These are phyloP conservation scores for Brachionus manjavacas DNA, from an alignment of 1,140 invertebrate genomes.

Conservation along the genomic window DNA sequence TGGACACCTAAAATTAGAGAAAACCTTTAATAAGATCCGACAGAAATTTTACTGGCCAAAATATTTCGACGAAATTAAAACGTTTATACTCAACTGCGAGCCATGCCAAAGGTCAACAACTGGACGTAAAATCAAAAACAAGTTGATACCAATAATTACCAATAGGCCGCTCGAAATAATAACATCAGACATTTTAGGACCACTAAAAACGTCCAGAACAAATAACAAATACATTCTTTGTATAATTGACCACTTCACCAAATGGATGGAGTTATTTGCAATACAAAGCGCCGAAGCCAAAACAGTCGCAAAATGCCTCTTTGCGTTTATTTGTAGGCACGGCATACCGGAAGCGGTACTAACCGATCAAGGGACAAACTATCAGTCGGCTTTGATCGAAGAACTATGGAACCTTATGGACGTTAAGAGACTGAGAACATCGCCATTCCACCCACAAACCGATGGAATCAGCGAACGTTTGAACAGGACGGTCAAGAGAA, in stretches of 20 bases:
- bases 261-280: neutral
- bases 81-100: neutral
- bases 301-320: neutral
- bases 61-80: neutral
- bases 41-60: neutral
- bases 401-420: neutral
- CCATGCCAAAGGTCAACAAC: neutral
- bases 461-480: constrained; percentile 50
- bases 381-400: constrained; percentile 9
- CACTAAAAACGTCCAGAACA: too few species aligned
- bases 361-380: neutral
- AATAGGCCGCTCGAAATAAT: too few species aligned
- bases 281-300: neutral
- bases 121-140: neutral
- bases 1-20: neutral
- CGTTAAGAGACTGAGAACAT: constrained; percentile 45
- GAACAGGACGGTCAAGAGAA: constrained; percentile 46
- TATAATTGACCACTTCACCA: neutral
- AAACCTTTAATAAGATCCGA: too few species aligned
- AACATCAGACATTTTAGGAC: too few species aligned
- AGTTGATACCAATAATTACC: constrained; percentile 3
- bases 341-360: neutral
- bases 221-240: too few species aligned
- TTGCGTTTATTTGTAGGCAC: neutral
- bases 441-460: constrained; percentile 48